Percentiles rank a stretch among this genome's conserved stretches.
phyloP scores from a whole-genome alignment of 2,113 vertebrate species.

The Trematomus loennbergii region DNA sequence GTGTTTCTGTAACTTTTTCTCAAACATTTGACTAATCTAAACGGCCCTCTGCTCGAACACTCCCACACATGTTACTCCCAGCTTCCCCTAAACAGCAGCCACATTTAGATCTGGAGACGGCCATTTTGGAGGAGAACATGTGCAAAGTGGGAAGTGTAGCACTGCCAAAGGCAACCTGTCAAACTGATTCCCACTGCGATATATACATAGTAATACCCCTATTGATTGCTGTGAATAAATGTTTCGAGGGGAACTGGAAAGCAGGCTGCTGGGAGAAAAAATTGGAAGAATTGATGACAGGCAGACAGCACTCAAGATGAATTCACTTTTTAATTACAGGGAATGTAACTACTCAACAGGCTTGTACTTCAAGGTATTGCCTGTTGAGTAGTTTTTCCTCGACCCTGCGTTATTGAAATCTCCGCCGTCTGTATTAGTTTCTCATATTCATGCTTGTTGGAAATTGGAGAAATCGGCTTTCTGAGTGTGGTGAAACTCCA shows the following conservation, averaged over 20 bases:
- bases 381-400: constrained; percentile 64
- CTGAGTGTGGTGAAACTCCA: constrained; percentile 11
- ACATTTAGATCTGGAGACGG: constrained; percentile 46
- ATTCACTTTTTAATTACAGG: constrained; percentile 79
- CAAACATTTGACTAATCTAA: constrained; percentile 16
- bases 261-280: constrained; percentile 31
- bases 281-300: constrained; percentile 66
- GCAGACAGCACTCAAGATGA: constrained; percentile 60
- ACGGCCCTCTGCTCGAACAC: constrained; percentile 28
- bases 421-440: constrained; percentile 24
- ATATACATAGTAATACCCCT: constrained; percentile 60
- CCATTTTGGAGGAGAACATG: constrained; percentile 47
- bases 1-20: constrained; percentile 19
- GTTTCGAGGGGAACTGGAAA: constrained; percentile 47
- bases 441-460: constrained; percentile 11
- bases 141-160: constrained; percentile 45
- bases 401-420: constrained; percentile 40
- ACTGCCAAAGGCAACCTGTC: constrained; percentile 56
- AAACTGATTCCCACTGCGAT: constrained; percentile 50
- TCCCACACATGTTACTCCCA: constrained; percentile 30
- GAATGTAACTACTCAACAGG: too few relatives aligned
- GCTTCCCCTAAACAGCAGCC: constrained; percentile 24
- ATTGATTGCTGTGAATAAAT: constrained; percentile 68
- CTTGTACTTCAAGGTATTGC: constrained; percentile 71
- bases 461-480: constrained; percentile 15